phyloP scores from a whole-genome alignment of 1,140 invertebrate genomes.

The Atta cephalotes region DNA sequence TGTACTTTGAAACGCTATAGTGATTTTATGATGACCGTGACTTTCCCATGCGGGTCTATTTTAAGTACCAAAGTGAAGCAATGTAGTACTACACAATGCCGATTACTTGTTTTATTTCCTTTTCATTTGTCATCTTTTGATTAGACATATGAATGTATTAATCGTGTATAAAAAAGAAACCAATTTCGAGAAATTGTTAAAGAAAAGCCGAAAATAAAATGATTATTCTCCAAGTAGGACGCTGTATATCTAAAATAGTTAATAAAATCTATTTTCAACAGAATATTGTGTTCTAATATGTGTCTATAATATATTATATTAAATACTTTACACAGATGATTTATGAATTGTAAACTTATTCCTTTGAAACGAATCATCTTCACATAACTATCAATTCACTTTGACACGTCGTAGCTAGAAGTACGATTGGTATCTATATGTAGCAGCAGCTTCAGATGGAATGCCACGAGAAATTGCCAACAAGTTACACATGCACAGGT shows the following conservation, averaged over 20 bases:
- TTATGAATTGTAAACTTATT: constrained; percentile 1
- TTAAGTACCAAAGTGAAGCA: constrained; percentile 60
- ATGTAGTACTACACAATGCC: constrained; percentile 64
- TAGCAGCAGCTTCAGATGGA: constrained; percentile 71
- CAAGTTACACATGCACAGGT: constrained; percentile 84
- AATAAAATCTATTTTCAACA: neutral
- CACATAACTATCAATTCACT: constrained; percentile 42
- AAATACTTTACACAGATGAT: constrained; percentile 34
- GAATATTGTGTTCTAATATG: neutral
- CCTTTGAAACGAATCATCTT: constrained; percentile 5
- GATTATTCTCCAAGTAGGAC: neutral
- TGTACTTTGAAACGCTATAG: constrained; percentile 54
- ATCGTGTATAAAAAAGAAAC: neutral
- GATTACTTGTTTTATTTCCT: constrained; percentile 30
- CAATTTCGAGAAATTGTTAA: neutral
- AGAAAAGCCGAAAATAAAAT: neutral
- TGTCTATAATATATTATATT: neutral
- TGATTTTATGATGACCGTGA: constrained; percentile 58
- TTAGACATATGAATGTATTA: neutral
- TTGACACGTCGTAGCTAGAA: constrained; percentile 38
- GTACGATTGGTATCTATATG: constrained; percentile 70
- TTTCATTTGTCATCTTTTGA: neutral
- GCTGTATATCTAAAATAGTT: neutral
- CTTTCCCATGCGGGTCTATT: constrained; percentile 82
- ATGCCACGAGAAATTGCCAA: constrained; percentile 75